phyloP scores from a whole-genome alignment of 2,888 invertebrate species.

The Zygaena filipendulae region DNA sequence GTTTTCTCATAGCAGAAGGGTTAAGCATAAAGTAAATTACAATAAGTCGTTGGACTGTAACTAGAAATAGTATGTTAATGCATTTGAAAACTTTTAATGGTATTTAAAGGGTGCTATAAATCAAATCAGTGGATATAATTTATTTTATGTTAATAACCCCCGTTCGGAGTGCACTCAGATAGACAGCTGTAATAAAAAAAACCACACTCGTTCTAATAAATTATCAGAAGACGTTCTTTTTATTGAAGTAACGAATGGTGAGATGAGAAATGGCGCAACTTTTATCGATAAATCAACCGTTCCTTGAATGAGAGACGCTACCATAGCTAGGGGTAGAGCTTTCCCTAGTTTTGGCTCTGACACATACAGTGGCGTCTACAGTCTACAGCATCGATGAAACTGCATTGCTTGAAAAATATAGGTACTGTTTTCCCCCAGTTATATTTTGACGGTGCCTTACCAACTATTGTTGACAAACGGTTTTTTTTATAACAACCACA shows the following conservation, averaged over 20 bases:
- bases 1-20: too few species aligned
- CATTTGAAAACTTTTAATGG: neutral
- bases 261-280: conserved; percentile 64
- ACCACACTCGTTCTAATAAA: conserved; percentile 55
- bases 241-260: conserved; percentile 66
- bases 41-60: neutral
- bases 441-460: too few species aligned
- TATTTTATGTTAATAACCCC: conserved; percentile 45
- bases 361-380: too few species aligned
- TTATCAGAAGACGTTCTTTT: conserved; percentile 61
- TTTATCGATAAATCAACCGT: conserved; percentile 60
- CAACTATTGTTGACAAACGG: too few species aligned
- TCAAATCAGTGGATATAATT: too few species aligned
- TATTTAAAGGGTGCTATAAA: conserved; percentile 34
- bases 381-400: too few species aligned
- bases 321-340: conserved; percentile 33
- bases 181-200: conserved; percentile 48
- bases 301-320: conserved; percentile 43
- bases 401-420: too few species aligned
- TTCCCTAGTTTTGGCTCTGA: too few species aligned
- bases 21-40: too few species aligned
- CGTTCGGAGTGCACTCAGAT: conserved; percentile 44
- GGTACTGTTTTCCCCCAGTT: too few species aligned
- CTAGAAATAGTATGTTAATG: neutral
- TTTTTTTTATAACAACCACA: too few species aligned